These are phyloP conservation scores for Oryzias curvinotus DNA, from an alignment of 2,113 vertebrate genomes.

Conservation along the genomic window DNA sequence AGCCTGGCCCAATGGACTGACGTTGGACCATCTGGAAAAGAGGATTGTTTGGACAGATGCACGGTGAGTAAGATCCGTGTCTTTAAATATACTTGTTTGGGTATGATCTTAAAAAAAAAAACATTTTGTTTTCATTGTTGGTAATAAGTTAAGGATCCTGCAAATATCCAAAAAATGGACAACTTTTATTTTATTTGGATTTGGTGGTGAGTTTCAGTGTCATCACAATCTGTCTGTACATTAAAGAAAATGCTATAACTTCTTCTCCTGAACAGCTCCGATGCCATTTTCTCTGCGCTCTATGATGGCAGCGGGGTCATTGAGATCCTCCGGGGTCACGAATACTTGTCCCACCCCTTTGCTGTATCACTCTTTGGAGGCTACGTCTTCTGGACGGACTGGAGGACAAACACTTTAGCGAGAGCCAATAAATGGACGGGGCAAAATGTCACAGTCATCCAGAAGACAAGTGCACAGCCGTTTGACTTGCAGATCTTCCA, in stretches of 20 bases:
- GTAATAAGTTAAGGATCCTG: too few species aligned
- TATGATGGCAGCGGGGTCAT: slow-evolving; percentile 93
- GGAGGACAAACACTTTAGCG: slow-evolving; percentile 96
- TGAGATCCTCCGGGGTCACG: slow-evolving; percentile 93
- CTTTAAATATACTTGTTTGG: not conserved
- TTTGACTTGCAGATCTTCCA: slow-evolving; percentile 98
- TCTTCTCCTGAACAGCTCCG: slow-evolving; percentile 81
- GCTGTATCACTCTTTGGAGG: slow-evolving; percentile 95
- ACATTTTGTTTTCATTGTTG: too few species aligned
- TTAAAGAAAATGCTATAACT: slow-evolving; percentile 34
- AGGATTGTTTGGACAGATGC: slow-evolving; percentile 99
- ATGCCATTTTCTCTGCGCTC: slow-evolving; percentile 96
- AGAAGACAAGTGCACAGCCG: slow-evolving; percentile 97
- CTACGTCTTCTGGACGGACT: slow-evolving; percentile 98
- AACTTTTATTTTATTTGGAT: too few species aligned
- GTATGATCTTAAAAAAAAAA: too few species aligned
- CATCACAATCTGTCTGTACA: slow-evolving; percentile 25
- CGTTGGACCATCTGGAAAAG: slow-evolving; percentile 95
- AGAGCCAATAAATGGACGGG: slow-evolving; percentile 99
- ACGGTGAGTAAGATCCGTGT: slow-evolving; percentile 75
- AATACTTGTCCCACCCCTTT: slow-evolving; percentile 97
- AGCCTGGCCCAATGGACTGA: slow-evolving; percentile 97
- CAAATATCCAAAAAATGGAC: too few species aligned
- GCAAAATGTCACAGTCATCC: slow-evolving; percentile 94
- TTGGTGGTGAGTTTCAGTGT: slow-evolving; percentile 22